Percentiles rank a stretch among this genome's conserved stretches.
These are phyloP conservation scores for Drosophila multiciliata DNA, from an alignment of 2,888 invertebrate genomes.

Conservation along the genomic window DNA sequence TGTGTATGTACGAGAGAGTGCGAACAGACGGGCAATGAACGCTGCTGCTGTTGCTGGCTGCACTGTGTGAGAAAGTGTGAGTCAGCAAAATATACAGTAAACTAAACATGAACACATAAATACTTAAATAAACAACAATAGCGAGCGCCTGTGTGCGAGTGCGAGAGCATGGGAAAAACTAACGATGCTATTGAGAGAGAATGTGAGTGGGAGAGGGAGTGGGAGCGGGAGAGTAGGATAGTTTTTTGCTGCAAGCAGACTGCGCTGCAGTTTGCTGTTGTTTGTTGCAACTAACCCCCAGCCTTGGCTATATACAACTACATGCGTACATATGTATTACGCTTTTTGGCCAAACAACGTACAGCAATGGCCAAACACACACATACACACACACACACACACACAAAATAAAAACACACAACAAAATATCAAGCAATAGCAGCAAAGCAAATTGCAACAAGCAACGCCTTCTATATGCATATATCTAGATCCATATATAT, in stretches of 20 bases:
- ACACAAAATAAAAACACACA: constrained; percentile 73
- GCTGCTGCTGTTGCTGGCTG: constrained; percentile 13
- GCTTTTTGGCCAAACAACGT: constrained; percentile 75
- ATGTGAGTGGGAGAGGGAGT: constrained; percentile 15
- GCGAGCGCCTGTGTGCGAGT: constrained; percentile 36
- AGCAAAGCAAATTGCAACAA: constrained; percentile 68
- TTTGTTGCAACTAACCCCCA: constrained; percentile 79
- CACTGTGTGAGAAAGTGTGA: constrained; percentile 47
- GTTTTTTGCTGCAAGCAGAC: constrained; percentile 30
- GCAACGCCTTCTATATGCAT: constrained; percentile 52
- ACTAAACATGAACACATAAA: constrained; percentile 79
- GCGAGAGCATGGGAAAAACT: constrained; percentile 11
- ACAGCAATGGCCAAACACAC: constrained; percentile 53
- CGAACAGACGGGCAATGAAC: constrained; percentile 44
- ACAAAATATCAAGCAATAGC: constrained; percentile 77
- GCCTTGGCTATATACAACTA: constrained; percentile 43
- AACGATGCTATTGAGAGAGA: constrained; percentile 10
- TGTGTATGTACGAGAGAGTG: constrained; percentile 31
- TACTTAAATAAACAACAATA: constrained; percentile 81
- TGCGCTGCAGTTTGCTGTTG: constrained; percentile 74
- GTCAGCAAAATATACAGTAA: constrained; percentile 75
- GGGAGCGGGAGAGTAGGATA: constrained; percentile 19
- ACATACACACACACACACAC: constrained; percentile 28
- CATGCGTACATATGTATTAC: constrained; percentile 43
- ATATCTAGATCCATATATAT: background rate